Conservation (phyloP, 2,888 invertebrate species). For the Hydrotaea diabolus region DNA sequence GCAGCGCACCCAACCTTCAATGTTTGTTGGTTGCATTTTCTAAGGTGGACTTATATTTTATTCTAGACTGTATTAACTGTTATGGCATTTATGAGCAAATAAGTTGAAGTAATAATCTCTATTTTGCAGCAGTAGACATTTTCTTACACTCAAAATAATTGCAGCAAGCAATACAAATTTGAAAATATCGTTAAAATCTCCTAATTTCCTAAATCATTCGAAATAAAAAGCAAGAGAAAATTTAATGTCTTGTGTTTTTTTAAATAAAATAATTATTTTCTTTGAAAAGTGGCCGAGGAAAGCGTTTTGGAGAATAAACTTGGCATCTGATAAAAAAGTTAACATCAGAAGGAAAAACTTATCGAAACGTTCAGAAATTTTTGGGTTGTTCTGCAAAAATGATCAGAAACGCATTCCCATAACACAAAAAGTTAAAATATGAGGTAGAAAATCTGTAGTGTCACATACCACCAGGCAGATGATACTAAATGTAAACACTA, state of each 20-base stretch:
- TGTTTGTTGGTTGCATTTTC: too few species aligned
- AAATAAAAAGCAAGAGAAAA: background rate
- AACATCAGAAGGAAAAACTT: background rate
- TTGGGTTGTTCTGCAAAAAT: background rate
- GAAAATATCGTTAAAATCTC: background rate
- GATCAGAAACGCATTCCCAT: background rate
- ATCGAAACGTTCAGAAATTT: background rate
- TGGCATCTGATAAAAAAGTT: background rate
- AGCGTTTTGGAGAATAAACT: background rate
- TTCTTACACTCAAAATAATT: background rate
- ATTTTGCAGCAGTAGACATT: too few species aligned
- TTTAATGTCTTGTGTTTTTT: background rate
- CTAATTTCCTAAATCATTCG: background rate
- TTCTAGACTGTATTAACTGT: too few species aligned
- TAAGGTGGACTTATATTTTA: too few species aligned
- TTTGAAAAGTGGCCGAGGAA: background rate
- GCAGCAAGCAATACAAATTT: background rate
- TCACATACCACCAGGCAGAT: too few species aligned
- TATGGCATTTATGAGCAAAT: too few species aligned
- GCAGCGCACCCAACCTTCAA: too few species aligned
- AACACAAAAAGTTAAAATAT: background rate
- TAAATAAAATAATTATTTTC: background rate
- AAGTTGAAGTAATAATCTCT: too few species aligned
- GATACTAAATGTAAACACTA: too few species aligned
- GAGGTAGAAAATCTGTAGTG: background rate